Conservation (phyloP, 2,888 invertebrate species). For the Barypeithes pellucidus region DNA sequence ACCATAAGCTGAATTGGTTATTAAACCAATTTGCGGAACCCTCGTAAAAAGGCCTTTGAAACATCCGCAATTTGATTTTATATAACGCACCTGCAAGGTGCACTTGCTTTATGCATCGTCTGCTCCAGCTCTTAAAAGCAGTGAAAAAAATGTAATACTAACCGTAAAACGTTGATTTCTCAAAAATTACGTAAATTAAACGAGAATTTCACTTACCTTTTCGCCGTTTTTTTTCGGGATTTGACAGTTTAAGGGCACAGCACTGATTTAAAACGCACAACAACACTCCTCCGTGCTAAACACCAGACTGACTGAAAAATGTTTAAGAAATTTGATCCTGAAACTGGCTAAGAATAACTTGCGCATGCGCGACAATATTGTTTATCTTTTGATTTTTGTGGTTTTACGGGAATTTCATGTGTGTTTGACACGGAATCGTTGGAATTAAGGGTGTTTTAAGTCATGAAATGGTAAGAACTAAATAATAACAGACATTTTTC, state of each 20-base stretch:
- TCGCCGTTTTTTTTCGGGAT: slow-evolving; percentile 23
- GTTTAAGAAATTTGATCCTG: slow-evolving; percentile 63
- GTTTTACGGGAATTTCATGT: too few relatives aligned
- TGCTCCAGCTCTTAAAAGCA: background rate
- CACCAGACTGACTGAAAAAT: slow-evolving; percentile 58
- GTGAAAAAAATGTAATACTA: background rate
- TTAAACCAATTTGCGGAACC: slow-evolving; percentile 25
- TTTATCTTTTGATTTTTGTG: background rate
- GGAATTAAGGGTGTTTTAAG: background rate
- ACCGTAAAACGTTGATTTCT: background rate
- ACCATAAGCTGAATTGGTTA: slow-evolving; percentile 1
- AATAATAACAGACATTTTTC: slow-evolving; percentile 1
- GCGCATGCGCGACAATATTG: slow-evolving; percentile 37
- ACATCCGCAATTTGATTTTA: slow-evolving; percentile 34
- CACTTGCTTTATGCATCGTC: slow-evolving; percentile 30
- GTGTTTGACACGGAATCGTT: background rate
- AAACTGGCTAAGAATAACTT: slow-evolving; percentile 61
- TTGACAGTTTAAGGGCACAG: slow-evolving; percentile 53
- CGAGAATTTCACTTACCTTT: slow-evolving; percentile 50
- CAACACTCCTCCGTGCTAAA: slow-evolving; percentile 55
- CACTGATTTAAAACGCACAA: slow-evolving; percentile 55
- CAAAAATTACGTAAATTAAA: slow-evolving; percentile 17
- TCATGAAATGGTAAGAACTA: background rate
- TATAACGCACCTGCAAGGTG: slow-evolving; percentile 38
- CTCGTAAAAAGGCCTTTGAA: slow-evolving; percentile 24